Base-by-base conservation (phyloP, 2,797 vertebrate genomes). In the Cuniculus paca region DNA sequence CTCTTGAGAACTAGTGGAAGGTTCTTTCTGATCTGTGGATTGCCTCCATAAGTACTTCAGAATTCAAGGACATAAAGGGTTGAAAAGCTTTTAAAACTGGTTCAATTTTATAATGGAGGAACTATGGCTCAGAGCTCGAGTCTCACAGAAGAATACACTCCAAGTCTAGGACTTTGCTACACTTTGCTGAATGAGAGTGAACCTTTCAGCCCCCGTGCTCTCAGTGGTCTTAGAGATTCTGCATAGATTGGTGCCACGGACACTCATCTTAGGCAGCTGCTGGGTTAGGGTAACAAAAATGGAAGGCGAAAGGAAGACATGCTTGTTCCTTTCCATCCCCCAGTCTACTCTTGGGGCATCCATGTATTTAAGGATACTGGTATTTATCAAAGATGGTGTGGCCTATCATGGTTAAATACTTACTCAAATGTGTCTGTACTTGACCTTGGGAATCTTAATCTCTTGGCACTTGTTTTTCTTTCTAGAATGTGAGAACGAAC, bases 401-500 rank as follows among this genome's bases (percentile, higher is more conserved):
- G 52, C 54, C 50, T 22, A 22, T 24, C 61, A 68, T 61, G 85
- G 48, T 4, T 58, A 45, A 87, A 9, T 39, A 56, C 56, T 54
- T 89, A 58, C 68, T 65, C 54, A 42, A 36, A 77, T 72, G 39
- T 19, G 1, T 65, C 28, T 93, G 14, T 58, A 6, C 63, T 90
- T 72, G 75, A 87, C 88, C 75, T 94, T 75, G 54, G 86, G 45
- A 78, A 75, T 45, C 20, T 52, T 63, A 77, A 84, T 92, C 72
- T 93, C 36, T 81, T 56, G 45, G n/a, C 78, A 42, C 86, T 93
- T 74, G 24, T 79, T 50, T 88, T 88, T 74, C 28, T 48, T 45
- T 72, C 56, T 93, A 58, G 78, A 90, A 90, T 92, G 61, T 90
- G 88, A 97, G 72, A 86, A 70, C 22, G 60, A 65, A 79, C 75